Base-by-base conservation (phyloP, 2,113 vertebrate genomes). In the Galbula dea region DNA sequence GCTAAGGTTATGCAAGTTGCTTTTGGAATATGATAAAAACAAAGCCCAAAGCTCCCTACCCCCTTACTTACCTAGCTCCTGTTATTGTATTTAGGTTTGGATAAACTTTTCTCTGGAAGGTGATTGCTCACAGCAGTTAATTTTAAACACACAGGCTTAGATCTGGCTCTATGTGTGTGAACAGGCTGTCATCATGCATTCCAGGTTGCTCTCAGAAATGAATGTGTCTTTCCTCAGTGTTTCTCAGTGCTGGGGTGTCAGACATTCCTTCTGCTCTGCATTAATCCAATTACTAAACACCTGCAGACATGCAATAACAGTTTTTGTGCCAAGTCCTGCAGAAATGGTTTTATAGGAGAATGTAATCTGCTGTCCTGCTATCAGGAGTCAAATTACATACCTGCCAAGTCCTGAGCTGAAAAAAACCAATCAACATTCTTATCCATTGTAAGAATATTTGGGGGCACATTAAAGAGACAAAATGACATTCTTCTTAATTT, bases 241-340 rank as follows among this genome's bases (percentile, higher is more conserved):
- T 97, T 97, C 97, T 97, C 95, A 16, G 90, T 95, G 95, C 95
- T 59, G 72, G 91, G 95, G 97, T 82, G 82, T 97, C 96, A 98
- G 97, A 98, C 98, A 98, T 98, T 98, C 98, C 98, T 98, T 95
- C 97, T 96, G 95, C 97, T 98, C 97, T 97, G 96, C 97, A 98
- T 98, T 98, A 98, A 99, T 99, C 98, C 98, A 98, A 98, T 98
- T 98, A 98, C 97, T 97, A 98, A 98, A 98, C 98, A 99, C 98
- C 98, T 99, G 98, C 98, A 98, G 98, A 98, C 98, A 97, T 98
- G 98, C 96, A 98, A 98, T 98, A 98, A 98, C 97, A 98, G 96
- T 98, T 96, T 92, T 96, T 91, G 95, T 98, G 98, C 98, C 98
- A 98, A 98, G 96, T 97, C 94, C 94, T 94, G 97, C 95, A 98